Base-by-base conservation (phyloP, 2,113 vertebrate species). In the Vanacampus margaritifer region DNA sequence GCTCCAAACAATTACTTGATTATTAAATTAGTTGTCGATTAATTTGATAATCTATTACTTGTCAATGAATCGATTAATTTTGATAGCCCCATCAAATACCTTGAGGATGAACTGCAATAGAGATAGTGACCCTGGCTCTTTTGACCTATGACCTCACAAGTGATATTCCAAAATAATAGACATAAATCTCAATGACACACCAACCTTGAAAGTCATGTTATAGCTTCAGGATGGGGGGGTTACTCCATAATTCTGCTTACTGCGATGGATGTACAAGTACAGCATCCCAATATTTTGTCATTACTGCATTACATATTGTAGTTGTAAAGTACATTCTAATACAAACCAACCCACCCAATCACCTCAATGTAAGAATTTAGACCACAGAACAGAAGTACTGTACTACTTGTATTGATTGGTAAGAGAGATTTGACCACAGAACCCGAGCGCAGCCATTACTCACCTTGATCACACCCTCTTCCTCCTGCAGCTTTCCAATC, bases 401-500 rank as follows among this genome's bases (percentile, higher is more conserved):
- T 64, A 35, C 75, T 74, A 17, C 0, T 78, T 82, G 79, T 68
- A 58, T 68, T 76, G 84, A 88, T 89, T 84, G 84, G 78, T 74
- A 50, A 65, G 61, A 67, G 80, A 86, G 76, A 89, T 62, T 68
- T 84, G 83, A 88, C 87, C 86, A 68, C 51, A 60, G 60, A 75
- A 82, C 80, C 78, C 19, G 41, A 56, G 39, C 64, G 56, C 66
- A 74, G 73, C 70, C 69, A 81, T 81, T 85, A 78, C 78, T 82
- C 82, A 84, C 86, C 82, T 85, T 80, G 77, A 73, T 79, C 76
- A 43, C 70, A 67, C 39, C 64, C 76, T 74, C 72, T 43, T 56
- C 79, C 72, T 74, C 79, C 74, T 50, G 53, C 67, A 69, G 79
- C 68, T 74, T 79, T 81, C 77, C 84, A 84, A 84, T 89, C 81